Percentiles rank a stretch among this genome's conserved stretches.
Evolutionary conservation across 2,113 vertebrate genomes (phyloP).

Genomic region (Echinops telfairi): DNA sequence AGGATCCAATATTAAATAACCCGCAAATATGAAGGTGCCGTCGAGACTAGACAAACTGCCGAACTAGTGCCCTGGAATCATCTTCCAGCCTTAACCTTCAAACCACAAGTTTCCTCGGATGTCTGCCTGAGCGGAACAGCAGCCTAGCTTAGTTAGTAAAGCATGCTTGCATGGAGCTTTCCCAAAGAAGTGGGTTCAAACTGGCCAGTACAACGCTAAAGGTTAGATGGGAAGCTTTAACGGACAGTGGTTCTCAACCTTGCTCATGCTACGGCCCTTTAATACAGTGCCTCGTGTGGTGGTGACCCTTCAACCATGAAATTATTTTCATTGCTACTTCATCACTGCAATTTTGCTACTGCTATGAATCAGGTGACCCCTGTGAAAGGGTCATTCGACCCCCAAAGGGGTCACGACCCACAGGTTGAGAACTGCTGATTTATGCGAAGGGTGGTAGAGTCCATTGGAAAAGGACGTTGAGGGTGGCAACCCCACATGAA

Average conservation of each 20-base stretch:
- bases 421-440: too few relatives aligned
- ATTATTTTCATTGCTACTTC: too few relatives aligned
- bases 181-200: not conserved
- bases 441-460: not conserved
- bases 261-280: too few relatives aligned
- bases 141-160: not conserved
- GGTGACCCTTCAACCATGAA: too few relatives aligned
- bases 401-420: too few relatives aligned
- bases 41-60: not conserved
- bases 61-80: not conserved
- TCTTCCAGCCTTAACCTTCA: not conserved
- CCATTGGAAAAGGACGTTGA: not conserved
- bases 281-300: too few relatives aligned
- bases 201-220: not conserved
- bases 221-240: not conserved
- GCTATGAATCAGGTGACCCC: too few relatives aligned
- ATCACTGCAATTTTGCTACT: too few relatives aligned
- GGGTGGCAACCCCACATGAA: not conserved
- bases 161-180: not conserved
- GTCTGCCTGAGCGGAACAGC: not conserved
- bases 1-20: not conserved
- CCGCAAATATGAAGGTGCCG: fast-evolving
- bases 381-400: too few relatives aligned
- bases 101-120: not conserved
- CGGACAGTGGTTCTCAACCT: not conserved